phyloP scores from a whole-genome alignment of 2,888 invertebrate species.

The Cryptus armator region DNA sequence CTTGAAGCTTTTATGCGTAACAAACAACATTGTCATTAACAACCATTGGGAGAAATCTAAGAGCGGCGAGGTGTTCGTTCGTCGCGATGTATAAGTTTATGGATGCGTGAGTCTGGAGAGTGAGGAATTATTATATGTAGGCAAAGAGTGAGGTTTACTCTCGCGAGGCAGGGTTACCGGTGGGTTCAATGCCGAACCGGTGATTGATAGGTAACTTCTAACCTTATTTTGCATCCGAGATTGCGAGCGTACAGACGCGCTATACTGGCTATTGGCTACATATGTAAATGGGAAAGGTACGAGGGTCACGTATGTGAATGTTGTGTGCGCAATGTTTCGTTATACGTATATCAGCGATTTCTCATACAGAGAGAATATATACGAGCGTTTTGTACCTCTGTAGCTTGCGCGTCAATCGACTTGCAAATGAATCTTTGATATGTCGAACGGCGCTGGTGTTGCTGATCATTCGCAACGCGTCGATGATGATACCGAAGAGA shows the following conservation, averaged over 20 bases:
- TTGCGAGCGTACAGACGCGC: constrained; percentile 73
- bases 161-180: constrained; percentile 59
- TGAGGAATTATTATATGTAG: constrained; percentile 1
- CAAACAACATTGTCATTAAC: constrained; percentile 34
- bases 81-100: background rate
- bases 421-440: constrained; percentile 77
- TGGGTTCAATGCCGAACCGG: constrained; percentile 81
- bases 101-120: constrained; percentile 9
- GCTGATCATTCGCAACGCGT: constrained; percentile 27
- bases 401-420: constrained; percentile 69
- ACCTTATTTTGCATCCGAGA: constrained; percentile 81
- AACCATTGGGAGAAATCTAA: constrained; percentile 18
- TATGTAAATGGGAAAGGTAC: constrained; percentile 76
- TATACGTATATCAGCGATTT: background rate
- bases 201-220: constrained; percentile 83
- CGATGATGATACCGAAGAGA: constrained; percentile 21
- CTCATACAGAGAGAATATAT: constrained; percentile 2
- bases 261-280: constrained; percentile 77
- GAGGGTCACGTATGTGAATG: constrained; percentile 45
- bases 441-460: constrained; percentile 69
- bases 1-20: constrained; percentile 18
- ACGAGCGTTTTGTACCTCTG: background rate
- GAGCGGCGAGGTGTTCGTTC: background rate
- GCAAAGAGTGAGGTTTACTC: constrained; percentile 33
- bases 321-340: background rate